phyloP scores from a whole-genome alignment of 2,888 invertebrate genomes.

The Aporophyla lueneburgensis region DNA sequence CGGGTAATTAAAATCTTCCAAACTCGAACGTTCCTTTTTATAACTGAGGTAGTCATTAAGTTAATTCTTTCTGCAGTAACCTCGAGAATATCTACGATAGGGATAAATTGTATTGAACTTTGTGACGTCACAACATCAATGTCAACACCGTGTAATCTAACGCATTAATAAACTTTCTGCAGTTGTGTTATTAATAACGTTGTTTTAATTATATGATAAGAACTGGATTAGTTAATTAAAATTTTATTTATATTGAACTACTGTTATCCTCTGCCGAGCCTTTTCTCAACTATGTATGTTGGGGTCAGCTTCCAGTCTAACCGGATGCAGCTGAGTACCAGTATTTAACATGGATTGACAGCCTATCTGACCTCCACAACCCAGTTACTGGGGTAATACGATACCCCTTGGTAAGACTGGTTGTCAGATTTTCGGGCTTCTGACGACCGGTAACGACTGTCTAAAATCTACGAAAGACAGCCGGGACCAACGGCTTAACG shows the following conservation, averaged over 20 bases:
- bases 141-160: slow-evolving; percentile 31
- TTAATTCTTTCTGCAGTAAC: slow-evolving; percentile 1
- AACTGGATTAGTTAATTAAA: slow-evolving; percentile 5
- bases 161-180: slow-evolving; percentile 20
- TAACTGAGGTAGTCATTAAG: no score
- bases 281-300: no score
- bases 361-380: no score
- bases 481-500: no score
- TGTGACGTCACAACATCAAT: slow-evolving; percentile 25
- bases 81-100: slow-evolving; percentile 13
- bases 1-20: background rate
- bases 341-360: no score
- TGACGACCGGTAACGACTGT: no score
- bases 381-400: no score
- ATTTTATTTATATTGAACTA: background rate
- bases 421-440: no score
- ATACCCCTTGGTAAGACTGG: no score
- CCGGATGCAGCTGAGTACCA: no score
- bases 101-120: slow-evolving; percentile 41
- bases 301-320: no score
- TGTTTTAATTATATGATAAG: slow-evolving; percentile 5
- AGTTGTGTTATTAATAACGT: slow-evolving; percentile 15
- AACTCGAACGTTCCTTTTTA: background rate
- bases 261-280: background rate
- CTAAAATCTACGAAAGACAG: no score